Evolutionary conservation across 2,113 vertebrate genomes (phyloP).

Genomic region (Epinephelus lanceolatus): DNA sequence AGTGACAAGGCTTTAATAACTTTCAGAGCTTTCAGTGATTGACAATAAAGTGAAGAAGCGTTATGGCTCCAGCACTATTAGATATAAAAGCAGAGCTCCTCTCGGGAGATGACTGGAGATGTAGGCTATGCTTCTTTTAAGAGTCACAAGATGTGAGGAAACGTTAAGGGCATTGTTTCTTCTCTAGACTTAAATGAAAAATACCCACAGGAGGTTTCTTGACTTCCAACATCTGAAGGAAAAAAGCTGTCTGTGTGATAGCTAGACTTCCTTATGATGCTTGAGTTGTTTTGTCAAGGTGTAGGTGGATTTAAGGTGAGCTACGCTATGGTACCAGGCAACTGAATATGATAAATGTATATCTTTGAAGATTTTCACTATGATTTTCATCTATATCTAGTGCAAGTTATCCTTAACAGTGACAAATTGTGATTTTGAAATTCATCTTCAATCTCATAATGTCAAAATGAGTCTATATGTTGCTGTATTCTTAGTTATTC

Average conservation of each 20-base stretch:
- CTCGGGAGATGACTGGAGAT: slow-evolving; percentile 48
- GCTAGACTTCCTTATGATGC: background rate
- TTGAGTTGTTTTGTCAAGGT: slow-evolving; percentile 17
- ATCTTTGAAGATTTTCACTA: background rate
- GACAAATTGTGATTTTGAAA: background rate
- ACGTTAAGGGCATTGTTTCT: slow-evolving; percentile 53
- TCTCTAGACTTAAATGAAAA: slow-evolving; percentile 46
- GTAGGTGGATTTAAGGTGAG: background rate
- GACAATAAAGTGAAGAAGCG: slow-evolving; percentile 58
- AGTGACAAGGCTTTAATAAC: slow-evolving; percentile 57
- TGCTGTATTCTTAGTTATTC: background rate
- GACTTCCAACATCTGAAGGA: slow-evolving; percentile 41
- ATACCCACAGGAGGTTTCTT: slow-evolving; percentile 33
- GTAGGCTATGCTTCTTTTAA: slow-evolving; percentile 58
- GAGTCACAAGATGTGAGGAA: slow-evolving; percentile 63
- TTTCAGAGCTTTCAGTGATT: slow-evolving; percentile 60
- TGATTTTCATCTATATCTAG: background rate
- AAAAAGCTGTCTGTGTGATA: slow-evolving; percentile 16
- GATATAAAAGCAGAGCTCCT: slow-evolving; percentile 70
- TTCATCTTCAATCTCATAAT: background rate
- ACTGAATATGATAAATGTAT: background rate
- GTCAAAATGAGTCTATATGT: background rate
- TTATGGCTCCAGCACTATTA: slow-evolving; percentile 46
- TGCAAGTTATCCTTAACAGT: background rate
- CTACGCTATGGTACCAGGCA: background rate